phyloP scores from a whole-genome alignment of 2,113 vertebrate genomes.

The Corvus moneduloides region DNA sequence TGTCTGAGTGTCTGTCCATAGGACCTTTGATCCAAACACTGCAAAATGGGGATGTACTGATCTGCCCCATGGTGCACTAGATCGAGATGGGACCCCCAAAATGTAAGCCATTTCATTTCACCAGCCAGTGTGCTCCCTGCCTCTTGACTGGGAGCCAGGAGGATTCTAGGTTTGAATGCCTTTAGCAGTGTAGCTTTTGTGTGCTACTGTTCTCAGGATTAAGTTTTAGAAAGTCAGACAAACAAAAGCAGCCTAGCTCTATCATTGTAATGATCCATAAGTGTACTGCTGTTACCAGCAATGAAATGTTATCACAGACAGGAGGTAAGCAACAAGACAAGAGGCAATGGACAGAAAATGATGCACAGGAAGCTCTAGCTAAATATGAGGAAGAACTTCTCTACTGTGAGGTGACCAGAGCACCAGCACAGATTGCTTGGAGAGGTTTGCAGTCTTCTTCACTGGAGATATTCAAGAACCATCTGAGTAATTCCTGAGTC shows the following conservation, averaged over 20 bases:
- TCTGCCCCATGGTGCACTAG: not conserved
- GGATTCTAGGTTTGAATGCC: not conserved
- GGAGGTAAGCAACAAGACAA: not conserved
- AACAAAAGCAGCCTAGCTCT: not conserved
- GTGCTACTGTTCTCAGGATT: not conserved
- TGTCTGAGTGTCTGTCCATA: not conserved
- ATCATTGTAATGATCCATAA: not conserved
- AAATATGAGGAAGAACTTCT: not conserved
- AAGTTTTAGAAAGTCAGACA: not conserved
- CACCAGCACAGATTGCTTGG: not conserved
- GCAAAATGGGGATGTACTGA: accelerated
- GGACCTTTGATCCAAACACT: not conserved
- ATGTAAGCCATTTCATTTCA: not conserved
- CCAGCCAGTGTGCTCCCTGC: not conserved
- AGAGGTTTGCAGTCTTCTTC: not conserved
- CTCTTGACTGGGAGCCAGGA: not conserved
- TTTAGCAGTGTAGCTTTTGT: not conserved
- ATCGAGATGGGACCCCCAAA: not conserved
- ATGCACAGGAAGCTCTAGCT: not conserved
- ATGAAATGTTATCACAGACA: not conserved
- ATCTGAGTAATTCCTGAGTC: not conserved
- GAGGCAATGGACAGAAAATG: not conserved
- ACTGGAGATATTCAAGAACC: not conserved
- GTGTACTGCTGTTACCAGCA: not conserved
- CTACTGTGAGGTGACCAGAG: not conserved